These are phyloP conservation scores for Vimba vimba DNA, from an alignment of 2,113 vertebrate species.

Conservation along the genomic window DNA sequence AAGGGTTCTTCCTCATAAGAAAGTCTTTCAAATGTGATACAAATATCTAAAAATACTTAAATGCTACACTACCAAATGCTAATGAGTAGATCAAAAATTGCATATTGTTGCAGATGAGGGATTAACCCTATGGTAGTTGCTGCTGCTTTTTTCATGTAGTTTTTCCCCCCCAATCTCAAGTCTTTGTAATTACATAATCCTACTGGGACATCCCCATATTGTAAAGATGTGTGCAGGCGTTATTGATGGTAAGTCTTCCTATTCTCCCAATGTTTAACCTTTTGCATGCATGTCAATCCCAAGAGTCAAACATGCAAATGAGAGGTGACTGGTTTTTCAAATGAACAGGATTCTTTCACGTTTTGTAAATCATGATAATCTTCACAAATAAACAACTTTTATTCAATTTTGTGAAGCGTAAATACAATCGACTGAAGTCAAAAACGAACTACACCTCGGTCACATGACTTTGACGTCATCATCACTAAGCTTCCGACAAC, in stretches of 20 bases:
- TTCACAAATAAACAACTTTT: too few relatives aligned
- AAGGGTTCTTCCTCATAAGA: not conserved
- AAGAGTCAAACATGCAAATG: not conserved
- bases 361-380: too few relatives aligned
- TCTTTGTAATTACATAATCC: not conserved
- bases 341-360: not conserved
- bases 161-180: not conserved
- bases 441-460: too few relatives aligned
- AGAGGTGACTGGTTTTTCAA: not conserved
- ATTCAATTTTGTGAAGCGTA: too few relatives aligned
- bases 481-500: too few relatives aligned
- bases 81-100: not conserved
- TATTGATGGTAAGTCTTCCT: not conserved
- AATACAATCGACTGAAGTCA: too few relatives aligned
- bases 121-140: not conserved
- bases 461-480: too few relatives aligned
- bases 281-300: not conserved
- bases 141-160: not conserved
- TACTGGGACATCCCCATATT: not conserved
- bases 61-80: not conserved
- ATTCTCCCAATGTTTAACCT: not conserved
- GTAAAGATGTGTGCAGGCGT: not conserved
- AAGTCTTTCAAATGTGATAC: not conserved
- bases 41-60: not conserved
- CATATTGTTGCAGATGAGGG: not conserved